Base-by-base conservation (phyloP, 2,113 vertebrate genomes). In the Varanus salvator region DNA sequence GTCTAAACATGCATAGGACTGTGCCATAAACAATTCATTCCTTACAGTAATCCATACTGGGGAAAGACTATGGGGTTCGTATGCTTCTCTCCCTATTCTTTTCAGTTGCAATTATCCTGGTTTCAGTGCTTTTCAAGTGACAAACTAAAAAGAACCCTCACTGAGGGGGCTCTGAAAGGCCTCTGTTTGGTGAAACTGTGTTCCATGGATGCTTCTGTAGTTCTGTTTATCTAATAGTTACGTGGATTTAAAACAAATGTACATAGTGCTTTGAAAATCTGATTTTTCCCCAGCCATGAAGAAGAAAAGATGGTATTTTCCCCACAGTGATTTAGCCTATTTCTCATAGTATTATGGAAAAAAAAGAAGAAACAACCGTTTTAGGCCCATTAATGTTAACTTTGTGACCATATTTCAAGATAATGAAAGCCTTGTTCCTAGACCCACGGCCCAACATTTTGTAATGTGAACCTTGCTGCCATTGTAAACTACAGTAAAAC, bases 401-500 rank as follows among this genome's bases (percentile, higher is more conserved):
- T 78, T 85, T 11, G 29, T 82, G 64, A 54, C 48, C 54, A 68
- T 87, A 52, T 83, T 89, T 89, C 52, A 52, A 76, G 21, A 31
- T 81, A 86, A 54, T 80, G 8, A 86, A 82, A 89, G 71, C 57
- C 83, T 81, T 89, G 69, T 84, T 66, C 38, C 57, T 87, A 86
- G 84, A 81, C 69, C 64, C 29, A 44, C n/a, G 68, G 48, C 87
- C 84, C 60, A 80, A 29, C 29, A 38, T 64, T 71, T 92, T 89
- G 87, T 89, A 87, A 86, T 71, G 84, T 82, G 64, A 89, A 57
- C 76, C 71, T 88, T 85, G 90, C 82, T 92, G 72, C 76, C 87
- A 64, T 85, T 91, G 75, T 88, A 91, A 84, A 91, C 87, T 80
- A 82, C 48, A 85, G 77, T 86, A 83, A 92, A 87, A 69, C 78